A percentile compares a stretch with the other conserved stretches of the same genome.
Conservation (phyloP, 2,113 vertebrate species). For the Ibidorhyncha struthersii region DNA sequence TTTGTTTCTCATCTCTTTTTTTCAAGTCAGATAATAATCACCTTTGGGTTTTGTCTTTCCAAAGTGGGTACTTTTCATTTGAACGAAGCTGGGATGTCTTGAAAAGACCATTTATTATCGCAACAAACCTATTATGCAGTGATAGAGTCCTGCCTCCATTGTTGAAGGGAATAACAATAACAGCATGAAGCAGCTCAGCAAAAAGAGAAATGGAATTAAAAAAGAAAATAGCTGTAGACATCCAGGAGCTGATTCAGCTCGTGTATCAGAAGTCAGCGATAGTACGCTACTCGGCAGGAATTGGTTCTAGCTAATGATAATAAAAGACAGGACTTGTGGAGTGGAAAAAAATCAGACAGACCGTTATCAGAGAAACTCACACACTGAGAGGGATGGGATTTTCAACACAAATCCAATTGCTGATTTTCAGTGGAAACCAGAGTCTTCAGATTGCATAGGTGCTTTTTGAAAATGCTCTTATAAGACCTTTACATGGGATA, state of each 20-base stretch:
- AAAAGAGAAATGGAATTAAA: background rate
- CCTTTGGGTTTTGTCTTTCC: background rate
- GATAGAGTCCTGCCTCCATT: background rate
- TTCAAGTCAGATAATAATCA: background rate
- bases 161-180: background rate
- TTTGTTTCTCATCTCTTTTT: background rate
- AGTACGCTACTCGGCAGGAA: background rate
- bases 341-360: background rate
- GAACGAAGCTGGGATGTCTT: background rate
- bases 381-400: background rate
- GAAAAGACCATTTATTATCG: background rate
- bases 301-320: background rate
- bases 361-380: background rate
- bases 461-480: background rate
- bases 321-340: background rate
- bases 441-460: background rate
- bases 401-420: background rate
- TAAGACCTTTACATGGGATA: background rate
- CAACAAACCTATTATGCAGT: background rate
- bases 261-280: background rate
- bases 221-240: background rate
- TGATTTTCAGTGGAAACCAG: background rate
- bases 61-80: background rate
- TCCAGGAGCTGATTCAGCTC: background rate
- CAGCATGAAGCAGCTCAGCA: background rate